These are phyloP conservation scores for Podarcis lilfordi DNA, from an alignment of 2,797 vertebrate genomes.

Conservation along the genomic window DNA sequence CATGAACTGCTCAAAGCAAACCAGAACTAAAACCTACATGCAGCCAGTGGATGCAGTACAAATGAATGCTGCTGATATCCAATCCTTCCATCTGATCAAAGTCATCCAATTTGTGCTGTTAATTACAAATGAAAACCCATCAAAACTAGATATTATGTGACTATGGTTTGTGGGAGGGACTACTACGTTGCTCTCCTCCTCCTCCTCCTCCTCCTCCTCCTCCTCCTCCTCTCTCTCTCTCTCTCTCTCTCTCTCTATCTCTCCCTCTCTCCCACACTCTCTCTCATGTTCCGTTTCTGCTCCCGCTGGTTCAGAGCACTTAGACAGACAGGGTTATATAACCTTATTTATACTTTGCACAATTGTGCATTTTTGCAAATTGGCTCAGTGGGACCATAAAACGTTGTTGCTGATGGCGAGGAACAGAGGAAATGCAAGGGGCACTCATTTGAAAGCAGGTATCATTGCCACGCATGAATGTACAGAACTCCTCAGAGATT, in stretches of 20 bases:
- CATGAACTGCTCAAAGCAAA: not conserved
- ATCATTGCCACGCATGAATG: not conserved
- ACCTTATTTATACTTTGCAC: not conserved
- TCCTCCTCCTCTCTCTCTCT: too few species aligned
- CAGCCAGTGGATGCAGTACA: not conserved
- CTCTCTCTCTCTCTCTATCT: too few species aligned
- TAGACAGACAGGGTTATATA: not conserved
- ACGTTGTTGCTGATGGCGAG: not conserved
- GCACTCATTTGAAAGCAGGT: not conserved
- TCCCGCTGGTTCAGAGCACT: not conserved
- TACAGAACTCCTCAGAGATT: not conserved
- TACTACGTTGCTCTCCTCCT: too few species aligned
- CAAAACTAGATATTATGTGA: not conserved
- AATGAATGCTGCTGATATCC: not conserved
- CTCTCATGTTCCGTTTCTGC: not conserved
- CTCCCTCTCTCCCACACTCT: too few species aligned
- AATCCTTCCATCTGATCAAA: not conserved
- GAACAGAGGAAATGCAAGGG: not conserved
- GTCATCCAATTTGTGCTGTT: not conserved
- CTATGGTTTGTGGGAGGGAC: not conserved
- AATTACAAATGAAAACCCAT: not conserved
- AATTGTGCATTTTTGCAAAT: conserved; percentile 8
- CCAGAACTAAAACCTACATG: not conserved
- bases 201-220: not conserved
- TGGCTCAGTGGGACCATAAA: not conserved